Evolutionary conservation across 2,888 invertebrate species (phyloP).

Genomic region (Chymomyza fuscimana): DNA sequence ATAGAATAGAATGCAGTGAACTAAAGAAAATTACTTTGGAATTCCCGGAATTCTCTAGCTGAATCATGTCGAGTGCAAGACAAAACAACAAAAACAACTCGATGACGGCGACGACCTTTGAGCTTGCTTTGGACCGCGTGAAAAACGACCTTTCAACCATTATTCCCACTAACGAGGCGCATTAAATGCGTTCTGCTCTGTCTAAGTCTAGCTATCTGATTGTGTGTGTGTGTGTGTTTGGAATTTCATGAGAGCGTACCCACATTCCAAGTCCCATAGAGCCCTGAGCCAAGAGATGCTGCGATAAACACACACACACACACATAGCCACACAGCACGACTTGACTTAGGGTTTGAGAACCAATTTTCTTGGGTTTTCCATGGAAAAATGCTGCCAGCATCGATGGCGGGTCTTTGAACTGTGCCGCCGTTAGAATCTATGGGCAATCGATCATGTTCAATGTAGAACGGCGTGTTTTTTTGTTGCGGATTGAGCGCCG

Average conservation of each 20-base stretch:
- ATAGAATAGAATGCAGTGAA: constrained; percentile 36
- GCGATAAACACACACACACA: constrained; percentile 31
- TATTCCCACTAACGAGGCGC: constrained; percentile 66
- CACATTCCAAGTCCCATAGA: constrained; percentile 63
- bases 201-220: constrained; percentile 8
- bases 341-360: constrained; percentile 69
- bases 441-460: constrained; percentile 68
- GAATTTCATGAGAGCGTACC: constrained; percentile 61
- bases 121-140: constrained; percentile 57
- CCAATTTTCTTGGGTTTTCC: constrained; percentile 52
- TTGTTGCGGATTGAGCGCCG: background rate
- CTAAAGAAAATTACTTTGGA: constrained; percentile 61
- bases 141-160: constrained; percentile 73
- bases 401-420: constrained; percentile 59
- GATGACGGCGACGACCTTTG: constrained; percentile 58
- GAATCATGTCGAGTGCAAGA: constrained; percentile 56
- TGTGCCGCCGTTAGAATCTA: constrained; percentile 62
- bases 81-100: background rate
- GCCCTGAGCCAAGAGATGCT: constrained; percentile 44
- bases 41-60: constrained; percentile 68
- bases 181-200: constrained; percentile 42
- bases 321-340: constrained; percentile 45
- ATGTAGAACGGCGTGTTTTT: constrained; percentile 19
- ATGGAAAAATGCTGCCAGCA: constrained; percentile 41
- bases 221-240: constrained; percentile 14